Base-by-base conservation (phyloP, 2,888 invertebrate genomes). In the Lithophane leautieri region DNA sequence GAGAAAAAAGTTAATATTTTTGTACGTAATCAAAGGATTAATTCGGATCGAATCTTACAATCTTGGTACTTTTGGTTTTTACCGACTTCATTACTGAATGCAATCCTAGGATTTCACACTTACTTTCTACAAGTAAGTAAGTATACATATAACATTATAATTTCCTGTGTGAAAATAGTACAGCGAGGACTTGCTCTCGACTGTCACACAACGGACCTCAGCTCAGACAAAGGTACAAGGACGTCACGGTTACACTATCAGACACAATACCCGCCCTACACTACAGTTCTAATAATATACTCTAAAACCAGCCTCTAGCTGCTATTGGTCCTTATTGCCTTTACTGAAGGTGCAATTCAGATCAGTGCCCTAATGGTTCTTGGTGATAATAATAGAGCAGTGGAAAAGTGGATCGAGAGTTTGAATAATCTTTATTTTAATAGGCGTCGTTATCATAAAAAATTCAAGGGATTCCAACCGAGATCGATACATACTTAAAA, bases 171-270 rank as follows among this genome's bases (percentile, higher is more conserved):
- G 25, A 34, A 54, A 70, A 78, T 78, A 70, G 62, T 25, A 50
- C 22, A 40, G 44, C 19, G 54, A 54, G 44, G 72, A 71, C 62
- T 72, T 83, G 85, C 77, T 84, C 81, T 82, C 70, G 44, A 75
- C n/a, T n/a, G 76, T 61, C 84, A 81, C 79, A 80, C 83, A 80
- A 86, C 89, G 82, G 87, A 82, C 86, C 86, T 77, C 81, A 82
- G 77, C 86, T 77, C 81, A 82, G 77, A 93, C 93, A 94, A 93
- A 90, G 90, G 86, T 84, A 88, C 93, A 94, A 94, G 94, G 94
- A 92, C 94, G 93, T 92, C 92, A 94, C 91, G 94, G 91, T 88
- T 78, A 79, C 85, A 77, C 86, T 86, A 84, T 78, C 84, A 72
- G 70, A 76, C 83, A 94, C 92, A 94, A 94, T 91, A 82, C 80